Evolutionary conservation across 2,113 vertebrate species (phyloP), one percentile per base, ranked within the genome.

Genomic region (Equus quagga): DNA sequence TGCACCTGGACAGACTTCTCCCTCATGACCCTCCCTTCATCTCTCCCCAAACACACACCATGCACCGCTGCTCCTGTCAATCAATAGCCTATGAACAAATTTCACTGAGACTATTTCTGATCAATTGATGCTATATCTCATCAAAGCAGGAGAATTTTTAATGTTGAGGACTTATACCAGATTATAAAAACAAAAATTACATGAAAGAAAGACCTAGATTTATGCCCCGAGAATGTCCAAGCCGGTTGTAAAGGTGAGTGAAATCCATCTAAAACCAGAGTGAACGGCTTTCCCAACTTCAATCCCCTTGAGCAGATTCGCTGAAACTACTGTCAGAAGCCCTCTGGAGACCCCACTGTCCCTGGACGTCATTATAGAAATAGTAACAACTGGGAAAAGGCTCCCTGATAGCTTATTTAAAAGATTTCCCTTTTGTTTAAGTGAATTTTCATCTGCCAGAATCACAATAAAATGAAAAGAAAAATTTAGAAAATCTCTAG

Each of bases 271-370:
- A 11, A 17, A 80, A 2, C 15, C 36, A 49, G 58, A 17, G 65
- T 1, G 41, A 13, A 5, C 6, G 8, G 14, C 26, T 33, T 12
- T 8, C 8, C 51, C 21, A 0, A 0, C 11, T 0, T 14, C 11
- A 9, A 46, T 3, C 2, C 15, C 31, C 15, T 21, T 2, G 7
- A 24, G 58, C 67, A 33, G 9, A 51, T 10, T 41, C 5, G 2
- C 5, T 0, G 21, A 23, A 6, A 8, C 17, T 12, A 0, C n/a
- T 1, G 0, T 76, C 36, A 9, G 2, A 44, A 17, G 9, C 13
- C 10, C 24, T 15, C 51, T 6, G 13, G 49, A 60, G 18, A 2
- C 11, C 64, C 6, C 0, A 13, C 12, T 6, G 44, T 11, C 80
- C 70, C 73, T 23, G 7, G 41, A 26, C 0, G 3, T 4, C 14